Evolutionary conservation across 2,113 vertebrate genomes (phyloP), one percentile per base, ranked within the genome.

Genomic region (Tyrannus savana): DNA sequence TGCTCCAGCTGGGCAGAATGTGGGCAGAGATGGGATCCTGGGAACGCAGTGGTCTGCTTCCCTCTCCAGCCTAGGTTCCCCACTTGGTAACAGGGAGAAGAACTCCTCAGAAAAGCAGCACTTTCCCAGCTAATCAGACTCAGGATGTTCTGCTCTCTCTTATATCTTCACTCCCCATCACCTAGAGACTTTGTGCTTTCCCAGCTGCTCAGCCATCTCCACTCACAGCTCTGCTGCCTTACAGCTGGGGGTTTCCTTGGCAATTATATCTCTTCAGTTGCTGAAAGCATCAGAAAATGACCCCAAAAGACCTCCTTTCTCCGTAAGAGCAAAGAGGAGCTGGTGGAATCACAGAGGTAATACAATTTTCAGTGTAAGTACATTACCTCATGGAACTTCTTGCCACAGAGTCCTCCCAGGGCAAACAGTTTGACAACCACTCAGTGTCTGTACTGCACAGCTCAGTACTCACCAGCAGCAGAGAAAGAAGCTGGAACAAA

Each of bases 261-360:
- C 91, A 82, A 87, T 89, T 93, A 56, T 9, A 73, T 28, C 78
- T 59, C 71, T 89, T 80, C 78, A 83, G 50, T 39, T 55, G 78
- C 63, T 91, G 80, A 93, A 94, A 91, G 82, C 92, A 76, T 72
- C 84, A 85, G 46, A 91, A 89, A 75, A 69, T 82, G 76, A 94
- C 89, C 84, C 78, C 71, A 52, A 27, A 68, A 82, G 84, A 93
- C 78, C 78, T 91, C 74, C 49, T 63, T 91, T 93, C 81, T 91
- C 89, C 3, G 1, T 35, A 76, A 92, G 41, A 93, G 49, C 84
- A 76, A 72, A 68, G 44, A 90, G 80, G 58, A 95, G 64, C n/a
- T 1, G 0, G 58, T 53, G 62, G 41, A 91, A 89, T 83, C 81
- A 73, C 81, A 85, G 75, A 94, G 80, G 50, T 79, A 93, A 91